These are phyloP conservation scores for Leptopilina clavipes DNA, from an alignment of 1,140 invertebrate genomes.

Conservation along the genomic window DNA sequence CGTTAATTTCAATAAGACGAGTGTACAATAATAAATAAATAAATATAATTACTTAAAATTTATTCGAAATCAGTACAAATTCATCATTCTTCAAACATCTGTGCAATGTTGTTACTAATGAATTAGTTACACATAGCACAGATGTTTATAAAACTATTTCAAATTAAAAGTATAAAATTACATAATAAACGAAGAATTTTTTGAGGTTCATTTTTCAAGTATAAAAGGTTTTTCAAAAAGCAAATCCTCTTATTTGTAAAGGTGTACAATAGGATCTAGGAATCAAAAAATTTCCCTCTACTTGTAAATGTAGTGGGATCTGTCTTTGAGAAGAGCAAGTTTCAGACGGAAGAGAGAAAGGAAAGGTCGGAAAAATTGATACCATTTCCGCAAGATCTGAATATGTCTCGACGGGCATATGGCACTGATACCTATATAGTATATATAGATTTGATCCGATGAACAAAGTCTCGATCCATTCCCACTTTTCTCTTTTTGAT, in stretches of 20 bases:
- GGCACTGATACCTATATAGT: slow-evolving; percentile 20
- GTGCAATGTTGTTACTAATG: too few species aligned
- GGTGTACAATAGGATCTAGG: background rate
- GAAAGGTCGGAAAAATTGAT: slow-evolving; percentile 38
- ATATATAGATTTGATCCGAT: slow-evolving; percentile 11
- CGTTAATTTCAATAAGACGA: too few species aligned
- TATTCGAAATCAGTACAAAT: too few species aligned
- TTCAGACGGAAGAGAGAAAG: slow-evolving; percentile 9
- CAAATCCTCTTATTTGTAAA: background rate
- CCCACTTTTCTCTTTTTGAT: slow-evolving; percentile 48
- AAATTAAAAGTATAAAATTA: too few species aligned
- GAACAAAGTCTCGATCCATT: slow-evolving; percentile 37
- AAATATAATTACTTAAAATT: too few species aligned
- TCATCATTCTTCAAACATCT: too few species aligned
- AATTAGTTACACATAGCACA: too few species aligned
- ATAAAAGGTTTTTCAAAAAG: background rate
- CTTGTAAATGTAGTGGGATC: background rate
- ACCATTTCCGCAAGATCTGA: slow-evolving; percentile 40
- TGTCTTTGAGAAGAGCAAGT: background rate
- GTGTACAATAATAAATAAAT: too few species aligned
- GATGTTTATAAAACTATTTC: too few species aligned
- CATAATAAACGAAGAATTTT: too few species aligned
- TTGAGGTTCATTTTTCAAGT: too few species aligned
- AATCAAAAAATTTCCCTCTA: too few species aligned
- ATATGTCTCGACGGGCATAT: slow-evolving; percentile 37